phyloP scores from a whole-genome alignment of 2,888 invertebrate species.

The Eueremaeus valkanovi region DNA sequence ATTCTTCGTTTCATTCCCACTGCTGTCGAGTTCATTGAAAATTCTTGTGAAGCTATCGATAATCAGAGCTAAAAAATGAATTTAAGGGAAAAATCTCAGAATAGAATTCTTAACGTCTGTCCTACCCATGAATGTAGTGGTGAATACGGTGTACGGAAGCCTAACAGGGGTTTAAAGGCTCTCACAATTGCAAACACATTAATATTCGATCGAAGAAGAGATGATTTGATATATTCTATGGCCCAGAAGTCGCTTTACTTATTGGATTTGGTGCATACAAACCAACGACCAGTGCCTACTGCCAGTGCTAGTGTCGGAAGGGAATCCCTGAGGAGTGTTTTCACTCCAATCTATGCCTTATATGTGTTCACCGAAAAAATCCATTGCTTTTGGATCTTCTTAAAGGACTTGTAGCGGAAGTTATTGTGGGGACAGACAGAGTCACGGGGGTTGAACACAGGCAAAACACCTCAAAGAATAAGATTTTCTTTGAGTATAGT shows the following conservation, averaged over 20 bases:
- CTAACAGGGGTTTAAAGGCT: background rate
- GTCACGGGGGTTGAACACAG: background rate
- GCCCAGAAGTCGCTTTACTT: background rate
- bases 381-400: background rate
- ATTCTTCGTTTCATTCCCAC: background rate
- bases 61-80: too few species aligned
- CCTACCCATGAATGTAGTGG: too few species aligned
- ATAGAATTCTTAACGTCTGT: too few species aligned
- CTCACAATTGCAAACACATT: background rate
- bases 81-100: too few species aligned
- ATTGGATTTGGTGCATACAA: background rate
- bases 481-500: background rate
- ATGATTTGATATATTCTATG: background rate
- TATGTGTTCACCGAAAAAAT: background rate
- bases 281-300: too few species aligned
- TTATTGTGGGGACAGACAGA: background rate
- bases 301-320: background rate
- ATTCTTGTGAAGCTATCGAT: too few species aligned
- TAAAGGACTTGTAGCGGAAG: slow-evolving; percentile 8
- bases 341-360: background rate
- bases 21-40: background rate
- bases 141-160: background rate
- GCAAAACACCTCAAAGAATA: slow-evolving; percentile 21
- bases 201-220: background rate
- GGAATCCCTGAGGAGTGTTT: background rate